Evolutionary conservation across 2,888 invertebrate genomes (phyloP).

Genomic region (Luffia ferchaultella): DNA sequence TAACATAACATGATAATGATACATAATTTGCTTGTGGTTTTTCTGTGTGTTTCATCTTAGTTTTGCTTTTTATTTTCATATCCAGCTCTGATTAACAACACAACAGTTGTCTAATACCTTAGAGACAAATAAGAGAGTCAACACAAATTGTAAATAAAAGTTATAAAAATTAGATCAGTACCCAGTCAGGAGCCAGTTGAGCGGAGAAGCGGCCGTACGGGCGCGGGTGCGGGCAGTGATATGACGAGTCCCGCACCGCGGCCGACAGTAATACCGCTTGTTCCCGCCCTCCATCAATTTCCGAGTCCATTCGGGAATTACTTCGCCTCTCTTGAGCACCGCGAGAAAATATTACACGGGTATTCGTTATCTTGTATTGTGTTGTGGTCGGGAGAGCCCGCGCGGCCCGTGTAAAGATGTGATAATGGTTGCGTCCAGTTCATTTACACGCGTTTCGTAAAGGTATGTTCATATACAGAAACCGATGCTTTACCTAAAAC

Average conservation of each 20-base stretch:
- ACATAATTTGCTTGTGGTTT: too few relatives aligned
- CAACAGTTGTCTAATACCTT: too few relatives aligned
- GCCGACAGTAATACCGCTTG: constrained; percentile 3
- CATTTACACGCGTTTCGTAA: constrained; percentile 2
- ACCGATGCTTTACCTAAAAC: too few relatives aligned
- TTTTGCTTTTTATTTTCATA: too few relatives aligned
- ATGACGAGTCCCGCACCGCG: background rate
- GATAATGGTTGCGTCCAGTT: constrained; percentile 10
- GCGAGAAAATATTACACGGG: constrained; percentile 13
- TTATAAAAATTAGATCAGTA: background rate
- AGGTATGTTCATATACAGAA: constrained; percentile 5
- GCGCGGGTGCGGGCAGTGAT: background rate
- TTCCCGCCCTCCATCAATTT: constrained; percentile 6
- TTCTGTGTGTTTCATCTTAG: too few relatives aligned
- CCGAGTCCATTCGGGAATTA: constrained; percentile 10
- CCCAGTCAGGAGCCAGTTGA: background rate
- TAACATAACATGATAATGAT: too few relatives aligned
- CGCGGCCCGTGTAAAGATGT: constrained; percentile 11
- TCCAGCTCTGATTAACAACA: too few relatives aligned
- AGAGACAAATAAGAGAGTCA: too few relatives aligned
- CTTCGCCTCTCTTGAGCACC: constrained; percentile 2
- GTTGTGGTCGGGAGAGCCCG: constrained; percentile 8
- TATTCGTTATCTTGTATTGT: constrained; percentile 16
- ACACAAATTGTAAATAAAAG: background rate
- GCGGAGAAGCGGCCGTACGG: background rate